Conservation (phyloP, 2,113 vertebrate genomes). For the Eudyptes chrysolophus region DNA sequence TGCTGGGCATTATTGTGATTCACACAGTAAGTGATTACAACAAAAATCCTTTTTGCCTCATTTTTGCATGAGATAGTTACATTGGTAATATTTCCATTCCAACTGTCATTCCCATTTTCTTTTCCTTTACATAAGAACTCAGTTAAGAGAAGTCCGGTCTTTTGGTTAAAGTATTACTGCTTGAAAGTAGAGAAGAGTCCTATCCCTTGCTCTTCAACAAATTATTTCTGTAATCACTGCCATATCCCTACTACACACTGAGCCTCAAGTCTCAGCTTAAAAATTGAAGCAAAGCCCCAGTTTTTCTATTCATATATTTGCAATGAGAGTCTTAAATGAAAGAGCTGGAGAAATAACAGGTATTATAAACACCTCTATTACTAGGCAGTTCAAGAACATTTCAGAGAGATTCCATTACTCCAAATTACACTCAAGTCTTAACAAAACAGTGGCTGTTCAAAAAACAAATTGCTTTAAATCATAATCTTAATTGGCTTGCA, state of each 20-base stretch:
- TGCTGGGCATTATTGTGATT: background rate
- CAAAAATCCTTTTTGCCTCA: background rate
- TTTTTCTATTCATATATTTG: background rate
- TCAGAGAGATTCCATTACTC: background rate
- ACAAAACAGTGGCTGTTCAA: background rate
- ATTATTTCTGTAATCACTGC: background rate
- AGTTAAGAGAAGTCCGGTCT: background rate
- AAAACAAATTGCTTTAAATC: background rate
- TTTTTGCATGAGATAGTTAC: background rate
- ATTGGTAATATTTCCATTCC: background rate
- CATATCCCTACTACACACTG: background rate
- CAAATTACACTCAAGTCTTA: background rate
- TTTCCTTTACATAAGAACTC: background rate
- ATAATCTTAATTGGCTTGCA: background rate
- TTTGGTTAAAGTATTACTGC: background rate
- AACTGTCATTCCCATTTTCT: background rate
- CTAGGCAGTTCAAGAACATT: background rate
- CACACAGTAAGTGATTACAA: background rate
- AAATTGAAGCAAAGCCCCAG: background rate
- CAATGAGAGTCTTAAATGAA: accelerated
- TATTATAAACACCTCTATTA: background rate
- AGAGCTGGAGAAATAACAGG: background rate
- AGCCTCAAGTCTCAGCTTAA: background rate
- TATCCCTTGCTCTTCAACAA: background rate
- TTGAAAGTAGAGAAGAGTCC: background rate